Conservation (phyloP, 2,113 vertebrate species). For the Perca fluviatilis region DNA sequence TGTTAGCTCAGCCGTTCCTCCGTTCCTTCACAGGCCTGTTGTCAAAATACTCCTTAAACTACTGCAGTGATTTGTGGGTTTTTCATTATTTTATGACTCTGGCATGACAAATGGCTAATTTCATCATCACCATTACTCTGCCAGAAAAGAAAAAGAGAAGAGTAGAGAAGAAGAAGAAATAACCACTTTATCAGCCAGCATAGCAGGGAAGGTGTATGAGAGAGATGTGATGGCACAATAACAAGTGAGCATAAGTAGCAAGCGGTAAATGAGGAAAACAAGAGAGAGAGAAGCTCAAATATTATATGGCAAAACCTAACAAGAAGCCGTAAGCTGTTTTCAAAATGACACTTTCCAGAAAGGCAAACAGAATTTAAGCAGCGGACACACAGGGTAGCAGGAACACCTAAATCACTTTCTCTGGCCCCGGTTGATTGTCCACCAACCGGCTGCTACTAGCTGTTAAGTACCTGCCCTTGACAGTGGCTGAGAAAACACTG, state of each 20-base stretch:
- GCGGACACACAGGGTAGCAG: slow-evolving; percentile 24
- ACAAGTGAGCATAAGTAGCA: slow-evolving; percentile 7
- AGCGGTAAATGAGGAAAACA: background rate
- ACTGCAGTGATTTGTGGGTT: slow-evolving; percentile 35
- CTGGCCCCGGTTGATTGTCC: slow-evolving; percentile 32
- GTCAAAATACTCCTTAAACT: slow-evolving; percentile 20
- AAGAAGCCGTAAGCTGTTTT: slow-evolving; percentile 19
- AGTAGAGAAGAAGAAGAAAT: background rate
- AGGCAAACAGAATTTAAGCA: slow-evolving; percentile 28
- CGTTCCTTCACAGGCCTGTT: slow-evolving; percentile 5
- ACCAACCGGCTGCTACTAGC: slow-evolving; percentile 21
- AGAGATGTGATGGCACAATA: slow-evolving; percentile 32
- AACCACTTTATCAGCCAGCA: slow-evolving; percentile 25
- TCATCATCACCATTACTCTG: slow-evolving; percentile 41
- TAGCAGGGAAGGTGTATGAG: slow-evolving; percentile 46
- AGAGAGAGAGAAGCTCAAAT: slow-evolving; percentile 1
- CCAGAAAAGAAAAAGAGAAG: slow-evolving; percentile 6
- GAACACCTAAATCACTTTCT: slow-evolving; percentile 16
- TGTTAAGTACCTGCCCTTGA: slow-evolving; percentile 51
- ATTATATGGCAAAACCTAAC: slow-evolving; percentile 24
- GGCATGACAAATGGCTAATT: slow-evolving; percentile 46
- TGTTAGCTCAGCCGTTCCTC: slow-evolving; percentile 31
- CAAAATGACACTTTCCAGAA: slow-evolving; percentile 32
- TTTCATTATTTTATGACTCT: slow-evolving; percentile 59
- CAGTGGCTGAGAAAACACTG: slow-evolving; percentile 42